Evolutionary conservation across 2,797 vertebrate species (phyloP), one percentile per base, ranked within the genome.

Genomic region (Malacoctenus gilli): DNA sequence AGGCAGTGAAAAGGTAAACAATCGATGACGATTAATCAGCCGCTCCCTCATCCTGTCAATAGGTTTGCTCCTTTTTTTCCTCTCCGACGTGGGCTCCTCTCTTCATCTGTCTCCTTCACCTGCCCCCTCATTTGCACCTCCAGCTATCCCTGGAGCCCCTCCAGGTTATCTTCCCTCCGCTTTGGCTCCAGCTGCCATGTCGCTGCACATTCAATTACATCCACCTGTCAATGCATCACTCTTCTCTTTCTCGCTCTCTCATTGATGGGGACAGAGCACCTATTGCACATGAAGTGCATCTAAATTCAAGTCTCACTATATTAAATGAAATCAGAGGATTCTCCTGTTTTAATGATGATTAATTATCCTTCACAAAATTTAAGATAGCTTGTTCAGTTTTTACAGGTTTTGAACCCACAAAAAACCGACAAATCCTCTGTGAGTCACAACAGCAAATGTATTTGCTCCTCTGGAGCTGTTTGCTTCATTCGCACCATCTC

Each of bases 21-120:
- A 63, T 68, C 72, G 13, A 61, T 60, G 20, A 73, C 58, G 68
- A 54, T 72, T 64, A 78, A 59, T 83, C 68, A 54, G 54, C 32
- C 39, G n/a, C 38, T 30, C 49, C 47, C 34, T 54, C 43, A 31
- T 18, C 39, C 37, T 23, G 28, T 62, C 55, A 61, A 68, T 68
- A 41, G 58, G 25, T 71, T 59, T 28, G 6, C 25, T 28, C 55
- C 42, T 70, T 44, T 18, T 41, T 31, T 47, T 41, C 23, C 15
- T 15, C 20, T 28, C 28, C 25, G 22, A n/a, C 40, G 15, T 23
- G 16, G 30, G 18, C 49, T 62, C 47, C 58, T 61, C 46, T 18
- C 22, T 46, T 21, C 7, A 46, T 44, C 56, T n/a, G 53, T 62
- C 43, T 39, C 40, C 19, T 38, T 78, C 10, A 2, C 19, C 34